Conservation (phyloP, 1,140 invertebrate genomes). For the Laodelphax striatellus region DNA sequence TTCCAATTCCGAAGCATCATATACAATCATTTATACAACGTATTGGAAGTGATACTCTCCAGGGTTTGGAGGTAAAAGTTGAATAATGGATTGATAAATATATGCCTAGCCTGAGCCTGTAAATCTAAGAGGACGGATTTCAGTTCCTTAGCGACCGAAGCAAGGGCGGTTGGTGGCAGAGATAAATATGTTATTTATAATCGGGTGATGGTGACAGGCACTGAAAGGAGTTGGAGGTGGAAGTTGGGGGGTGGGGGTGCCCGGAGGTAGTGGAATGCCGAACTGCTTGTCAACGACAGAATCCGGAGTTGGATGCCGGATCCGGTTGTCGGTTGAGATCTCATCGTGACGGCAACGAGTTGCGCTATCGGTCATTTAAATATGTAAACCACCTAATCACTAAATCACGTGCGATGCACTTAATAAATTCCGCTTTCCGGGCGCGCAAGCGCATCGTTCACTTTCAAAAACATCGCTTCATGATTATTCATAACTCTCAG, state of each 20-base stretch:
- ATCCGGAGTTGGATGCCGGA: neutral
- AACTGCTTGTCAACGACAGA: neutral
- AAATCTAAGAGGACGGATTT: too few relatives aligned
- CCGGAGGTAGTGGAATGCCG: neutral
- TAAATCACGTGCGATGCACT: neutral
- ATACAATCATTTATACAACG: too few relatives aligned
- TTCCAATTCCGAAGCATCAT: too few relatives aligned
- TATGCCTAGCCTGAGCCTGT: too few relatives aligned
- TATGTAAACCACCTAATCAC: constrained; percentile 1
- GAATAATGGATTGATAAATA: too few relatives aligned
- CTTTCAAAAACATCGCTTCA: too few relatives aligned
- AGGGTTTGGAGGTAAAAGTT: too few relatives aligned
- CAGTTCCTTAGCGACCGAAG: neutral
- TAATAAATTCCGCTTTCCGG: neutral
- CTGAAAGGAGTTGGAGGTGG: neutral
- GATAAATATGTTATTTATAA: constrained; percentile 3
- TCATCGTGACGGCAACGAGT: neutral
- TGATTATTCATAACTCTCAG: too few relatives aligned
- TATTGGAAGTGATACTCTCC: too few relatives aligned
- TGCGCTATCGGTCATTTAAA: neutral
- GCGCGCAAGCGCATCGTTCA: too few relatives aligned
- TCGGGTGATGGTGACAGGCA: neutral
- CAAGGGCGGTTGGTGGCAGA: neutral
- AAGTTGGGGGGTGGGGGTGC: too few relatives aligned
- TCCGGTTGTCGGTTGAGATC: neutral